Evolutionary conservation across 2,888 invertebrate genomes (phyloP).

Genomic region (Pyralis farinalis): DNA sequence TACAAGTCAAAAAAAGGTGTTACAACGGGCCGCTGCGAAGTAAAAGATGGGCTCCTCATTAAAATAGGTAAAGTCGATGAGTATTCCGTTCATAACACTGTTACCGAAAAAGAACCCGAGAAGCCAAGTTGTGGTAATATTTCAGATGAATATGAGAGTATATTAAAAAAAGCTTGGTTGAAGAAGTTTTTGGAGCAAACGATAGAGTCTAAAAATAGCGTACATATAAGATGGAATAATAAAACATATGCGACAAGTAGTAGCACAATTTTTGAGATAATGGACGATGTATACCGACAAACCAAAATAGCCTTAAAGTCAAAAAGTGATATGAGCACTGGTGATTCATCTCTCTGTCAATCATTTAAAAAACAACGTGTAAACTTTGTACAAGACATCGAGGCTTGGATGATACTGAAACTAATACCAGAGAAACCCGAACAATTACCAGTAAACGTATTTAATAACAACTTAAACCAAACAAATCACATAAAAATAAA

Average conservation of each 20-base stretch:
- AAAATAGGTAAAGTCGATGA: conserved; percentile 31
- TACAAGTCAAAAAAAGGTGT: conserved; percentile 46
- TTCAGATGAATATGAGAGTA: conserved; percentile 30
- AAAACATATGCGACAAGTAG: conserved; percentile 53
- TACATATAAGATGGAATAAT: conserved; percentile 60
- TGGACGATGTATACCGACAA: conserved; percentile 52
- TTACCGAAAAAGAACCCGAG: background rate
- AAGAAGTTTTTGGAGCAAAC: conserved; percentile 40
- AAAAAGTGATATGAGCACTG: conserved; percentile 44
- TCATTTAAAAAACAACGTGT: conserved; percentile 34
- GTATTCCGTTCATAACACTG: background rate
- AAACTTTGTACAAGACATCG: conserved; percentile 48
- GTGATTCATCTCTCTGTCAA: conserved; percentile 34
- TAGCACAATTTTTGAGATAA: conserved; percentile 53
- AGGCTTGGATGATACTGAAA: conserved; percentile 65
- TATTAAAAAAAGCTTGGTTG: conserved; percentile 46
- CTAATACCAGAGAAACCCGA: conserved; percentile 32
- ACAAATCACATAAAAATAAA: conserved; percentile 34
- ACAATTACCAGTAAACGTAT: conserved; percentile 22
- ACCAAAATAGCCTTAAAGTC: conserved; percentile 41
- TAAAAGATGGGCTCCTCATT: conserved; percentile 48
- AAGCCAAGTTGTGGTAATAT: conserved; percentile 14
- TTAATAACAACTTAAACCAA: conserved; percentile 1
- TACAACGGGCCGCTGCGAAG: conserved; percentile 57
- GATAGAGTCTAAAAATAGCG: conserved; percentile 48